These are phyloP conservation scores for Protaetia brevitarsis DNA, from an alignment of 1,140 invertebrate genomes.

Conservation along the genomic window DNA sequence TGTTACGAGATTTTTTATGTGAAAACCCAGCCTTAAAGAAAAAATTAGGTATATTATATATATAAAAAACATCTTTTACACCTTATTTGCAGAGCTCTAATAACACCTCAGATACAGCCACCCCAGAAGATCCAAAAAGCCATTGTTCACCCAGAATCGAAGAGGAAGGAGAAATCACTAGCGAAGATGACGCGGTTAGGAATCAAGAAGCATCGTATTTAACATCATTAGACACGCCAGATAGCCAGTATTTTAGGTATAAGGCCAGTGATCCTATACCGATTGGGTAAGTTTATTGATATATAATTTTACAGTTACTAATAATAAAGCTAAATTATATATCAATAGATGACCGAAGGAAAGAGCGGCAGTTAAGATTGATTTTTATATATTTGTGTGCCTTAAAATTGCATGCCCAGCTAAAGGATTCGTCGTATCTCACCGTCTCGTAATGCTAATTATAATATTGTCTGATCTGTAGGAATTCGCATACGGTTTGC, in stretches of 20 bases:
- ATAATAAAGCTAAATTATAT: background rate
- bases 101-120: slow-evolving; percentile 45
- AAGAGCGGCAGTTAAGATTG: background rate
- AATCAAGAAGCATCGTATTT: slow-evolving; percentile 20
- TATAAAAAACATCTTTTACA: too few relatives aligned
- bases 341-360: background rate
- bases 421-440: too few relatives aligned
- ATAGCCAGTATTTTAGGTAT: slow-evolving; percentile 43
- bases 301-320: slow-evolving; percentile 19
- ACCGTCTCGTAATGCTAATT: too few relatives aligned
- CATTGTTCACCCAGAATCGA: slow-evolving; percentile 62
- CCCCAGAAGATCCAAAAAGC: slow-evolving; percentile 45
- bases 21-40: too few relatives aligned
- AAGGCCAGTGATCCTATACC: slow-evolving; percentile 65
- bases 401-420: too few relatives aligned
- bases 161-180: slow-evolving; percentile 57
- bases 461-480: too few relatives aligned
- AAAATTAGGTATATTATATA: too few relatives aligned
- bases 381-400: background rate
- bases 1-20: too few relatives aligned
- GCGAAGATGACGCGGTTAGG: slow-evolving; percentile 38
- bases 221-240: slow-evolving; percentile 36
- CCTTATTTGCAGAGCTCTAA: slow-evolving; percentile 27
- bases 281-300: slow-evolving; percentile 54
- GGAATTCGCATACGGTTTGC: slow-evolving; percentile 66